Evolutionary conservation across 2,888 invertebrate species (phyloP), one percentile per base, ranked within the genome.

Genomic region (Leptinotarsa peninsularis): DNA sequence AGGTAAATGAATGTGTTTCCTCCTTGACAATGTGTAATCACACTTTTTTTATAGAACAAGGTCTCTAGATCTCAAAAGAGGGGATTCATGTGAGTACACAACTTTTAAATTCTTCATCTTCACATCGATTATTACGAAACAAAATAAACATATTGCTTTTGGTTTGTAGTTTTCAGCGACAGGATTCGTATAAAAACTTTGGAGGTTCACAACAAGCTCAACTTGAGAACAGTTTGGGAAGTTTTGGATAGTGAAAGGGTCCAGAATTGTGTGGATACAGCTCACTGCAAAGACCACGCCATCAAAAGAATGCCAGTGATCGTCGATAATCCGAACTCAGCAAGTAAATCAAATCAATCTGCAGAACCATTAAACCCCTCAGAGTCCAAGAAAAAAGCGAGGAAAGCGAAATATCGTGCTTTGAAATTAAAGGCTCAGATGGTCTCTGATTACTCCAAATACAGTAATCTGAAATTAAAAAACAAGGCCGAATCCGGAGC

Each of bases 1-100:
- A 76, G 74, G 81, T 80, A 77, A 75, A n/a, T 2, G 5, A 63
- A n/a, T 43, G 10, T 7, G 4, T 58, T n/a, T 18, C 3, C 1
- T 54, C 73, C 54, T 49, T 50, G 43, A 49, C 54, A 27, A 54
- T 63, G 18, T 27, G 3, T 43, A 56, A 15, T 33, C 43, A n/a
- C 33, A 33, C 43, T 43, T n/a, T 63, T 52, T 63, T 63, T 63
- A 63, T 63, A 63, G 63, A 15, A 63, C 63, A 63, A 63, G 33
- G 52, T 27, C 49, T 60, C 18, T 49, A 52, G 33, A 52, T 14
- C 66, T 74, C 56, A 60, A 33, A 70, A 3, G 7, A 58, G 58
- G 58, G n/a, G 70, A 43, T 5, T 43, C 17, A 14, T 43, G 70
- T 70, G 50, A 70, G 70, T 70, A 58, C 14, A n/a, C n/a, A 50